A percentile compares a stretch with the other conserved stretches of the same genome.
phyloP scores from a whole-genome alignment of 2,113 vertebrate genomes.

The Nesogale talazaci region DNA sequence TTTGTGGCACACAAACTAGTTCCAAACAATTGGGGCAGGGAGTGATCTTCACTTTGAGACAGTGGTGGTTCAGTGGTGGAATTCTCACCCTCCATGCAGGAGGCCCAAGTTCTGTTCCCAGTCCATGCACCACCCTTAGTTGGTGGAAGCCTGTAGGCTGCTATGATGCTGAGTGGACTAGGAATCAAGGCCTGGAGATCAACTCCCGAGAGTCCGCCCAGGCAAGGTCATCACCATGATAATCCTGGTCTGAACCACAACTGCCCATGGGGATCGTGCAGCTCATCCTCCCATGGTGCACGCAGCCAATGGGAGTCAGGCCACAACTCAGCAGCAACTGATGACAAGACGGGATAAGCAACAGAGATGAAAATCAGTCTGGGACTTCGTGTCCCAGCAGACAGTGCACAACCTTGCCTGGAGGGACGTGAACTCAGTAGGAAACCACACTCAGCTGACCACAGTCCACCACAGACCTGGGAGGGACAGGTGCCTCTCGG shows the following conservation, averaged over 20 bases:
- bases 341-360: neutral
- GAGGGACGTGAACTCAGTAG: neutral
- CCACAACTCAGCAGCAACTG: neutral
- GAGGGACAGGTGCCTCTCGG: neutral
- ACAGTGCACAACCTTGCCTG: too few relatives aligned
- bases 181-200: neutral
- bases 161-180: neutral
- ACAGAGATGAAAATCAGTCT: neutral
- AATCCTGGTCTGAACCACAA: neutral
- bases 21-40: too few relatives aligned
- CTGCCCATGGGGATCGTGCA: neutral
- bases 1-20: too few relatives aligned
- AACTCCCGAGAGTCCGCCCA: neutral
- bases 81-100: neutral
- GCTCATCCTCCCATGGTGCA: neutral
- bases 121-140: neutral
- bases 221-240: neutral
- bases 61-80: neutral
- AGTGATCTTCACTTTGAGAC: too few relatives aligned
- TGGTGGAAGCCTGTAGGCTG: neutral
- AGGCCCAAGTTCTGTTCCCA: neutral
- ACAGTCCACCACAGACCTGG: neutral
- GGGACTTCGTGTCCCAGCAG: neutral
- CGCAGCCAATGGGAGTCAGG: neutral
- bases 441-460: too few relatives aligned